These are phyloP conservation scores for Lottia scabra DNA, from an alignment of 2,888 invertebrate species.

Conservation along the genomic window DNA sequence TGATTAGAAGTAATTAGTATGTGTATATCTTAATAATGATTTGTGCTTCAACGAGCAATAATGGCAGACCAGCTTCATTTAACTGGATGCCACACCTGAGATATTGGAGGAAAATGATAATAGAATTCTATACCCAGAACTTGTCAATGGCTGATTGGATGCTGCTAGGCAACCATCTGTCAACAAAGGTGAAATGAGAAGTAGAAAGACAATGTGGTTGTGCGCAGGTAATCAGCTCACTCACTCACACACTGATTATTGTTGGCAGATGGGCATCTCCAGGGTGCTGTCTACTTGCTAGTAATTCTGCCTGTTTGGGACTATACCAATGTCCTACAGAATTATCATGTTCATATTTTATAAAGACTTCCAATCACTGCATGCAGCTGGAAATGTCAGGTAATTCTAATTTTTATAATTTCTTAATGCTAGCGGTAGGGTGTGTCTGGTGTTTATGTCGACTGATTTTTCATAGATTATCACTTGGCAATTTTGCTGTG, in stretches of 20 bases:
- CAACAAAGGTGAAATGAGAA: conserved; percentile 33
- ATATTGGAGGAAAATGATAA: conserved; percentile 3
- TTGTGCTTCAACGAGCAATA: not conserved
- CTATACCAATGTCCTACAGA: no score
- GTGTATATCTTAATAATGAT: no score
- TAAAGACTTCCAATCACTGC: no score
- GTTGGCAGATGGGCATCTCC: not conserved
- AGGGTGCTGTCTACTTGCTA: not conserved
- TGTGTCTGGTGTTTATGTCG: no score
- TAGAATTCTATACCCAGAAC: conserved; percentile 20
- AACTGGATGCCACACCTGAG: conserved; percentile 12
- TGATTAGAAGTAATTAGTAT: no score
- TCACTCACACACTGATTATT: not conserved
- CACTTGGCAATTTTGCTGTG: no score
- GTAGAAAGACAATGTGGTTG: conserved; percentile 17
- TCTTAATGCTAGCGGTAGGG: no score
- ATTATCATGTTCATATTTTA: no score
- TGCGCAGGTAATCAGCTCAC: conserved; percentile 15
- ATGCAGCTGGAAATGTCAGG: no score
- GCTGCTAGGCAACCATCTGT: conserved; percentile 41
- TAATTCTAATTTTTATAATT: no score
- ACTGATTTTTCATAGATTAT: no score
- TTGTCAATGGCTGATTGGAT: conserved; percentile 51
- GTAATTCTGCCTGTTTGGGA: no score
- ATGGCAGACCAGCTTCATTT: not conserved